Conservation (phyloP, 2,888 invertebrate species). For the Poecilus cupreus region DNA sequence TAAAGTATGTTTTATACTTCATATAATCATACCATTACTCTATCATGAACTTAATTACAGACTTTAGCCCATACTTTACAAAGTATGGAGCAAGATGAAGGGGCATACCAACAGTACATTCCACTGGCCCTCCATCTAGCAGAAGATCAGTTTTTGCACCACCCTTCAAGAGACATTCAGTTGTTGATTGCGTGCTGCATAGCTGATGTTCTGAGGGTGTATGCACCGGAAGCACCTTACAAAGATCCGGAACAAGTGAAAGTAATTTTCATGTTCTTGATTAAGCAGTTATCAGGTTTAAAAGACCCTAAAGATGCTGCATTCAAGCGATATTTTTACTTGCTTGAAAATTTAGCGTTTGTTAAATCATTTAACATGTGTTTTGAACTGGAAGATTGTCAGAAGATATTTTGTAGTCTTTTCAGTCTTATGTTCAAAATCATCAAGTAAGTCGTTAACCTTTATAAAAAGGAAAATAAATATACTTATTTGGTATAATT, state of each 20-base stretch:
- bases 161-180: slow-evolving; percentile 94
- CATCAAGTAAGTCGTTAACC: slow-evolving; percentile 88
- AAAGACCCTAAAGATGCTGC: slow-evolving; percentile 98
- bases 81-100: slow-evolving; percentile 97
- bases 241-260: slow-evolving; percentile 96
- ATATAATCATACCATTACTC: slow-evolving; percentile 14
- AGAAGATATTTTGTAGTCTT: slow-evolving; percentile 95
- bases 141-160: slow-evolving; percentile 93
- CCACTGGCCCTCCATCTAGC: slow-evolving; percentile 94
- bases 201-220: slow-evolving; percentile 96
- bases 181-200: slow-evolving; percentile 97
- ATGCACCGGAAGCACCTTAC: slow-evolving; percentile 98
- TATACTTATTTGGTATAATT: slow-evolving; percentile 28
- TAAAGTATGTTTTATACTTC: slow-evolving; percentile 78
- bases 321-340: slow-evolving; percentile 97
- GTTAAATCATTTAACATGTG: slow-evolving; percentile 99
- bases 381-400: slow-evolving; percentile 97
- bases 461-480: slow-evolving; percentile 4
- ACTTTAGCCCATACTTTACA: slow-evolving; percentile 95
- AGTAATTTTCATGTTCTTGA: slow-evolving; percentile 94
- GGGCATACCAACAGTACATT: slow-evolving; percentile 92
- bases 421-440: slow-evolving; percentile 96
- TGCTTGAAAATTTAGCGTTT: slow-evolving; percentile 96
- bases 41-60: slow-evolving; percentile 70
- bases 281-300: slow-evolving; percentile 93